Base-by-base conservation (phyloP, 1,140 invertebrate genomes). In the Megalopta genalis region DNA sequence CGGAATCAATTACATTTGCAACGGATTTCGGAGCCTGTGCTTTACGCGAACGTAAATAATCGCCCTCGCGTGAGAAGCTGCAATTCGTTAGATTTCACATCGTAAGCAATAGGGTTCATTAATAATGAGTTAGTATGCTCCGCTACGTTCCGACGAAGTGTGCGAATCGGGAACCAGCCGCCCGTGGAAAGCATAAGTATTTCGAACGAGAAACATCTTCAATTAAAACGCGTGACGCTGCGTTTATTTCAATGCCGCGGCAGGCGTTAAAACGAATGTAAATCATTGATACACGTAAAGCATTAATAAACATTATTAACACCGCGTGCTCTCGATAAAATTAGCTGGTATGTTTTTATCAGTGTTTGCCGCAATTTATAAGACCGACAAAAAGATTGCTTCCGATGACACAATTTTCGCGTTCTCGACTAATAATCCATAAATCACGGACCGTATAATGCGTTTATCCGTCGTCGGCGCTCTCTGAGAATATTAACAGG, bases 401-500 rank as follows among this genome's bases (percentile, higher is more conserved):
- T 18, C 46, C 16, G 12, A 27, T 9, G 18, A 21, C 2, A 57
- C 6, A n/a, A 57, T n/a, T 57, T n/a, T 57, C 5, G 9, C 2
- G 7, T n/a, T 9, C 6, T 1, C n/a, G 21, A 71, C 62, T 75
- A 82, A 64, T 71, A 84, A 76, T 83, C 78, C 68, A 60, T 66
- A 59, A 73, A 78, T 74, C 62, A 82, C 64, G 64, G 16, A 64
- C 57, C 59, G 60, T 59, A 27, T 63, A 57, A 76, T 79, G n/a
- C 60, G 6, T 49, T 68, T 27, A 54, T 37, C 52, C 39, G 12
- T 37, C 21, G n/a, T 0, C 42, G 49, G 60, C 57, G 63, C 65
- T n/a, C n/a, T n/a, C n/a, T 37, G 62, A 75, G 57, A 83, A 75
- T 72, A 75, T 80, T 68, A 68, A 59, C 52, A 79, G 57, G 77